phyloP scores from a whole-genome alignment of 2,797 vertebrate species.

The Ambastaia sidthimunki region DNA sequence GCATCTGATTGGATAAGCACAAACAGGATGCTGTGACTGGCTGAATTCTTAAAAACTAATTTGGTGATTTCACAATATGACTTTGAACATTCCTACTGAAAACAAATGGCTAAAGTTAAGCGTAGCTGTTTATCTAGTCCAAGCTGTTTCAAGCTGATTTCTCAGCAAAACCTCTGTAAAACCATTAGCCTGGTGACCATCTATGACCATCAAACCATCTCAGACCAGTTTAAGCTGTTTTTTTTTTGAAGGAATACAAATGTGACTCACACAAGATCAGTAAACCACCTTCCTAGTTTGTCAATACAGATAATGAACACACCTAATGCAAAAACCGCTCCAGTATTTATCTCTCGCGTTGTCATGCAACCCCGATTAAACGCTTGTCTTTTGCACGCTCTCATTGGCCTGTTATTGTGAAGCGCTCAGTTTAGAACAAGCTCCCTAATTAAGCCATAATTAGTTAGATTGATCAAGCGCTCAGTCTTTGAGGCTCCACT shows the following conservation, averaged over 20 bases:
- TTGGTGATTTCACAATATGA: not conserved
- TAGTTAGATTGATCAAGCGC: conserved; percentile 38
- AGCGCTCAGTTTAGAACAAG: conserved; percentile 28
- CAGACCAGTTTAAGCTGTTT: not conserved
- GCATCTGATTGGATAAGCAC: conserved; percentile 1
- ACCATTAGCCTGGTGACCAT: not conserved
- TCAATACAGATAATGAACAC: conserved; percentile 25
- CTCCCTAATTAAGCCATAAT: conserved; percentile 46
- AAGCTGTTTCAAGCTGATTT: not conserved
- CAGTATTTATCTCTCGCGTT: not conserved
- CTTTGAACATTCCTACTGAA: not conserved
- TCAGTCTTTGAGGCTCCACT: not conserved
- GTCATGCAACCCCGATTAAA: conserved; percentile 5
- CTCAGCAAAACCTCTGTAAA: not conserved
- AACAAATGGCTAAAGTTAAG: not conserved
- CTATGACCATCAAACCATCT: not conserved
- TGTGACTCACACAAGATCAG: not conserved
- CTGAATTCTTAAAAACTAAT: not conserved
- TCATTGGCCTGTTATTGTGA: conserved; percentile 36
- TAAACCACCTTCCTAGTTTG: not conserved
- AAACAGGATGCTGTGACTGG: not conserved
- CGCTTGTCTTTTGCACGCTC: conserved; percentile 4
- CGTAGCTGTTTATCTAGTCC: not conserved
- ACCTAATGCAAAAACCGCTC: not conserved
- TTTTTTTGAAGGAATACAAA: not conserved